Percentiles rank a stretch among this genome's conserved stretches.
phyloP scores from a whole-genome alignment of 2,113 vertebrate species.

The Vulpes vulpes region DNA sequence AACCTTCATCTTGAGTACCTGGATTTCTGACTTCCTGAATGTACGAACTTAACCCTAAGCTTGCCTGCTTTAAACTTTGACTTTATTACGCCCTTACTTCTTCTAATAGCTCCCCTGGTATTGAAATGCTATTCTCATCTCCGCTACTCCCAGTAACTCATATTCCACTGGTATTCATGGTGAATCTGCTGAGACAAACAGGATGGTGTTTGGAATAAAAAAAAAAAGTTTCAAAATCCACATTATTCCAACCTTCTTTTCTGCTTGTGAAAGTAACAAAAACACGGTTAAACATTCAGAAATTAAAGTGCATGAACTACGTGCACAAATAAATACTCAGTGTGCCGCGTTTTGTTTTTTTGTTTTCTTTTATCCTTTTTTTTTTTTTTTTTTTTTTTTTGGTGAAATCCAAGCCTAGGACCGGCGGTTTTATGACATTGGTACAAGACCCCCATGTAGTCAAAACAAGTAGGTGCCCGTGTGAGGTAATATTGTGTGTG shows the following conservation, averaged over 20 bases:
- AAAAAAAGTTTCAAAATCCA: not conserved
- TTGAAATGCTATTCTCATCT: not conserved
- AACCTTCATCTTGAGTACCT: not conserved
- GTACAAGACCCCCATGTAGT: not conserved
- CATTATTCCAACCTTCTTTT: not conserved
- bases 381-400: not conserved
- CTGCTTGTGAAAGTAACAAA: not conserved
- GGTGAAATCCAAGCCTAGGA: not conserved
- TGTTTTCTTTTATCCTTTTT: not conserved
- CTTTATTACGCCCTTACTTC: not conserved
- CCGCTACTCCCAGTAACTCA: not conserved
- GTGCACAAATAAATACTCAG: constrained; percentile 31
- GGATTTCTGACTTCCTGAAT: not conserved
- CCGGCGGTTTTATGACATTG: constrained; percentile 48
- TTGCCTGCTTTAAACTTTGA: not conserved
- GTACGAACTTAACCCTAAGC: not conserved
- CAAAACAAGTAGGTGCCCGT: not conserved
- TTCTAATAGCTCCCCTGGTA: not conserved
- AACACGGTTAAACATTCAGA: constrained; percentile 22
- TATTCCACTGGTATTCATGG: not conserved
- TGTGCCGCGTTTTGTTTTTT: not conserved
- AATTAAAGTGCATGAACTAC: not conserved
- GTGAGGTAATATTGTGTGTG: not conserved
- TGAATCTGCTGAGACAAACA: not conserved
- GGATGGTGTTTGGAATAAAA: not conserved